Evolutionary conservation across 2,888 invertebrate genomes (phyloP), one percentile per base, ranked within the genome.

Genomic region (Hirtodrosophila cameraria): DNA sequence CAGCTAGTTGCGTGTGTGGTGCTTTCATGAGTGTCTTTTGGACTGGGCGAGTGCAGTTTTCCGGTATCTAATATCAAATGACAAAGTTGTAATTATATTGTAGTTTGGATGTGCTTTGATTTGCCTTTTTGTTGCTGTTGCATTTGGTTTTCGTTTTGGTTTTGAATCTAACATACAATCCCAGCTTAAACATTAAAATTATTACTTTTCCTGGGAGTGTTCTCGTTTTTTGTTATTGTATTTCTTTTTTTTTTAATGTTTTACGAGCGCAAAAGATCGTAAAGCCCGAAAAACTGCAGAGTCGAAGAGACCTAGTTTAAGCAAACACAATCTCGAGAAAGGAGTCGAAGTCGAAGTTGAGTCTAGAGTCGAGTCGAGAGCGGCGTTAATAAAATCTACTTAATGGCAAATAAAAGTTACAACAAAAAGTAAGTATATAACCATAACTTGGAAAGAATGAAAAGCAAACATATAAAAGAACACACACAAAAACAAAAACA

Each of bases 371-470:
- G 9, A 69, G 38, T 45, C 36, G 41, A 7, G 6, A 62, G 46
- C 39, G 48, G 61, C 65, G 42, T 79, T 75, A 86, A 80, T 80
- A 80, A 80, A 80, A 85, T 48, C 79, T 61, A 82, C 61, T 81
- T 81, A 86, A 81, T 81, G 87, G 83, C 80, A 87, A 74, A 87
- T 80, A 87, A 87, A 80, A 61, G 50, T 58, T 71, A 61, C 86
- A 71, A 62, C 77, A 71, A 83, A 79, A 75, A 63, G 25, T 71
- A 75, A 63, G 25, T 71, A 50, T 72, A 53, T 53, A 39, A 41
- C 53, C 62, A 69, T 60, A 85, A 62, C 71, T 43, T 36, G 53
- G 42, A 33, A 30, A 59, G 35, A 54, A 73, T 60, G 48, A 54
- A 41, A 50, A 20, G 27, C n/a, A 61, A 35, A 63, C 35, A 54